Evolutionary conservation across 2,888 invertebrate species (phyloP), one percentile per base, ranked within the genome.

Genomic region (Macrophya annulata): DNA sequence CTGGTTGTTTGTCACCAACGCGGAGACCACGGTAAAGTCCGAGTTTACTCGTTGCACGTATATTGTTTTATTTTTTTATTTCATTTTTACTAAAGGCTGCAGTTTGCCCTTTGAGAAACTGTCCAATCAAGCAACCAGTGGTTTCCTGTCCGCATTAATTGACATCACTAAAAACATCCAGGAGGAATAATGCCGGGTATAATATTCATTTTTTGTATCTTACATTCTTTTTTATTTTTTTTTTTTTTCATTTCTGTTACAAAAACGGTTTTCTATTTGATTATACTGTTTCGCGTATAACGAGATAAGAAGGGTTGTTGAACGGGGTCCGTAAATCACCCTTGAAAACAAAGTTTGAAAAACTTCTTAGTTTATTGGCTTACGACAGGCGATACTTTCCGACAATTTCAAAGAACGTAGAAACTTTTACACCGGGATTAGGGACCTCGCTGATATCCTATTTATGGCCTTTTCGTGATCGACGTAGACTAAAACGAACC

Each of bases 381-480:
- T 62, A 62, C 62, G 25, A 62, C 62, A 25, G 62, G 62, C 62
- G 62, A 62, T 62, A 62, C 62, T 62, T 62, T 62, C 62, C 0
- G 10, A 62, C 25, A 62, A 62, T 62, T 25, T 21, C 62, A 25
- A 62, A 25, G 62, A 62, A 25, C 25, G 62, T 25, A 12, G 25
- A 62, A 62, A 25, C 12, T 62, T 62, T 62, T 25, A 21, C 25
- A 1, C 25, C 25, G 10, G 62, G 62, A 62, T 62, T 62, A 62
- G 25, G 55, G 62, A 25, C 10, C 21, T 21, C 8, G 48, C 25
- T 62, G 62, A 62, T 62, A 62, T 62, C 62, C 62, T 62, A 62
- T 62, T 62, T 62, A 62, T 25, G 62, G 62, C 62, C 62, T 62
- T 21, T 62, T 62, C 62, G 62, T 25, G 25, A 62, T 62, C 62